Base-by-base conservation (phyloP, 37 sponge, comb jelly and placozoan genomes). In the Crambe crambe region DNA sequence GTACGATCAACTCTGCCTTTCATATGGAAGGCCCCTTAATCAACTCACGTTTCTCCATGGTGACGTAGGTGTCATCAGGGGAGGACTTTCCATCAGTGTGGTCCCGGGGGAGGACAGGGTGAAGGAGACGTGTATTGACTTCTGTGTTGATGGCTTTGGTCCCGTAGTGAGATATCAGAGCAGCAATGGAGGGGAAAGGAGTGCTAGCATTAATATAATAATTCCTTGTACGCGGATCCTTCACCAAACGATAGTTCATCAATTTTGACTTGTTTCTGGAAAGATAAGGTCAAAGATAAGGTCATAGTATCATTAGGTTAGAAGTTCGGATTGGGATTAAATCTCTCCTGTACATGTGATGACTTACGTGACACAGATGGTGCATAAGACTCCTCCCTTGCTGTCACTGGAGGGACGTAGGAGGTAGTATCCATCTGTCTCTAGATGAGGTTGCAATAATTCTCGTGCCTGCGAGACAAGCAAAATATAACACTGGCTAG, bases 341-440 rank as follows among this genome's bases (percentile, higher is more conserved):
- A 30, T 62, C 5, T 75, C 5, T 47, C 12, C 6, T 47, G 31
- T 30, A 65, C 66, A 18, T 31, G 6, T 30, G 31, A 2, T 17
- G 17, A 70, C 79, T 27, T 81, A 81, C 82, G 68, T 81, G 68
- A 81, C 81, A 76, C 88, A 87, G 66, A 87, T 74, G 44, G 87
- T 80, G 81, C 81, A 80, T 42, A 81, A 38, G 22, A 77, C 80
- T 0, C 42, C 76, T 57, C 82, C 87, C 6, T 67, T 41, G 9
- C 20, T 75, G 67, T 63, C 74, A 1, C 37, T 18, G 27, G 42
- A 47, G 8, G 87, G 87, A 21, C 87, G 59, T 10, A 87, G 37
- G 1, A 87, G n/a, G 64, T 80, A 87, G 42, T 70, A 80, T 2
- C 87, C 87, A 75, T 87, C 77, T 5, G 70, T 66, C 25, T 37